Evolutionary conservation across 2,113 vertebrate genomes (phyloP), one percentile per base, ranked within the genome.

Genomic region (Sebastes schlegelii): DNA sequence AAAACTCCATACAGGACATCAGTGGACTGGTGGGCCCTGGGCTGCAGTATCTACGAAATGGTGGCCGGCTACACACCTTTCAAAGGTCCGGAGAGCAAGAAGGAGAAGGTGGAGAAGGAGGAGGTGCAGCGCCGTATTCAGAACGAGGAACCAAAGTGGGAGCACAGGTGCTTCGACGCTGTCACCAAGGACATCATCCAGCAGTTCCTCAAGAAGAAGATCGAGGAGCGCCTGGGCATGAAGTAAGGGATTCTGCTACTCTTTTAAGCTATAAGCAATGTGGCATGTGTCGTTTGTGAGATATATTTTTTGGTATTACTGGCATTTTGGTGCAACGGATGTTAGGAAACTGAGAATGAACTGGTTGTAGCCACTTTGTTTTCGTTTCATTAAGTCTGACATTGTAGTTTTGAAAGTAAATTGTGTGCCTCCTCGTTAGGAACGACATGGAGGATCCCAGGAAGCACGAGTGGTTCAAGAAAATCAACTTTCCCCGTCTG

Each of bases 11-110:
- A 99, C 92, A 93, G 95, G 91, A 97, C 96, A n/a, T 96, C 97
- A 0, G 97, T 97, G 92, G 98, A 99, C 94, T 99, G 98, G 98
- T 99, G 98, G 95, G 96, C 97, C 14, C 93, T 99, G 93, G 98
- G 98, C 13, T 97, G 97, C 91, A 97, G 96, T 85, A 97, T 99
- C 89, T 99, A 98, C 74, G 98, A 99, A 91, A 99, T 99, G 97
- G 89, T 99, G 77, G 97, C 97, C 9, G 97, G 96, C 13, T 94
- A 97, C 91, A 98, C 98, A 14, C 96, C 98, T 0, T 99, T 98
- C 89, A 98, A 96, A 94, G 96, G 97, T 80, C 95, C 87, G 16
- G 94, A 96, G 0, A 87, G 82, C 81, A 94, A 95, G 83, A 98
- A 98, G 91, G 96, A 97, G 77, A 98, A 99, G 83, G 86, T 97